Percentiles rank a stretch among this genome's conserved stretches.
Evolutionary conservation across 2,113 vertebrate genomes (phyloP).

Genomic region (Sigmodon hispidus): DNA sequence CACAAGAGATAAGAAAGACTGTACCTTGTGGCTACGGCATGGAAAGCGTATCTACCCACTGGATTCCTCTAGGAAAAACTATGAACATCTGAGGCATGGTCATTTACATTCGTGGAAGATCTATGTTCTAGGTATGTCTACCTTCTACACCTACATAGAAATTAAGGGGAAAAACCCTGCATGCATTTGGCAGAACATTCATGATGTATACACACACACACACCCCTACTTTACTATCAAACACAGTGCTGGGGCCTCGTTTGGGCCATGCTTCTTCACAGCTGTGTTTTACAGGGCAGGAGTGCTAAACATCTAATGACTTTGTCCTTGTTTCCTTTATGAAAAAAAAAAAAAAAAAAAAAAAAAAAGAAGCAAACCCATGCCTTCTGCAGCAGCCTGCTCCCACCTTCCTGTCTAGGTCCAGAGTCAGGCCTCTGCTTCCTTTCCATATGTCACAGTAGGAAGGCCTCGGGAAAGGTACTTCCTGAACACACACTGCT

Average conservation of each 20-base stretch:
- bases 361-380: constrained; percentile 79
- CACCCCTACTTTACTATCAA: constrained; percentile 63
- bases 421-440: constrained; percentile 87
- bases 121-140: constrained; percentile 8
- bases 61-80: constrained; percentile 63
- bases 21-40: constrained; percentile 57
- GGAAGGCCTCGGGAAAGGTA: constrained; percentile 86
- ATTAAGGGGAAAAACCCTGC: background rate
- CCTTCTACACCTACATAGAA: constrained; percentile 35
- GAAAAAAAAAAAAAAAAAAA: constrained; percentile 65
- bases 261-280: constrained; percentile 74
- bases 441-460: constrained; percentile 87
- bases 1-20: constrained; percentile 66
- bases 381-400: constrained; percentile 85
- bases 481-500: constrained; percentile 89
- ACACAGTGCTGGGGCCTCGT: constrained; percentile 38
- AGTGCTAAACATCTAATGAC: constrained; percentile 80
- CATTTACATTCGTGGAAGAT: constrained; percentile 46
- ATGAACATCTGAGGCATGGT: constrained; percentile 45
- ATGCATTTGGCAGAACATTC: constrained; percentile 50
- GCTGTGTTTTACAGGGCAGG: constrained; percentile 73
- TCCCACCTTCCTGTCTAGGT: constrained; percentile 88
- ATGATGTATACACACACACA: constrained; percentile 70
- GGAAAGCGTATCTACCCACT: constrained; percentile 62
- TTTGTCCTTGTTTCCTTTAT: constrained; percentile 86